These are phyloP conservation scores for Baryphthengus martii DNA, from an alignment of 2,113 vertebrate species.

Conservation along the genomic window DNA sequence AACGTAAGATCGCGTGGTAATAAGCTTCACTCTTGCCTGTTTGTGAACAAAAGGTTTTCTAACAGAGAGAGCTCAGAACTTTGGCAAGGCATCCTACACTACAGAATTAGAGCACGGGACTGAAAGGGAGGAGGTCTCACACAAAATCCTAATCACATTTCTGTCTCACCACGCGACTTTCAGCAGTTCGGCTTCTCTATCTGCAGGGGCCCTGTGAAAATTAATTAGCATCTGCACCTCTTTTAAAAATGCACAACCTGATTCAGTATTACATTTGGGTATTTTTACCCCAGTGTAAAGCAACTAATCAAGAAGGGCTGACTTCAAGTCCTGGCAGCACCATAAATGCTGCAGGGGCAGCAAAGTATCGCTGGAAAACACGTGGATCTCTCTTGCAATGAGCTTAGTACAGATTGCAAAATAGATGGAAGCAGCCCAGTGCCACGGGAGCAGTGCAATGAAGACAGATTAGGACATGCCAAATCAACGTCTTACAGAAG, in stretches of 20 bases:
- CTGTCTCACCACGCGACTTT: not conserved
- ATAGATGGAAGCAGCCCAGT: not conserved
- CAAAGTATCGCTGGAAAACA: not conserved
- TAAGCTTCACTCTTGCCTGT: not conserved
- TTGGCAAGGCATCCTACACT: not conserved
- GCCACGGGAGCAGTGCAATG: not conserved
- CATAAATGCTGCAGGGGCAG: not conserved
- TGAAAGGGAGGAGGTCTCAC: not conserved
- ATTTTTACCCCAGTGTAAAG: not conserved
- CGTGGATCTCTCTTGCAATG: fast-evolving
- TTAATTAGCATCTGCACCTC: not conserved
- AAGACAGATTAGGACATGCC: not conserved
- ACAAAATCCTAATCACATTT: not conserved
- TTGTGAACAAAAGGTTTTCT: not conserved
- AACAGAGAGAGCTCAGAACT: not conserved
- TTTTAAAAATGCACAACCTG: not conserved
- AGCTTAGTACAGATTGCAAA: not conserved
- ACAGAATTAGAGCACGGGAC: not conserved
- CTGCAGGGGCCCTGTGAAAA: not conserved
- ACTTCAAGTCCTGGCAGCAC: not conserved
- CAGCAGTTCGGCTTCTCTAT: not conserved
- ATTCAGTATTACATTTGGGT: too few relatives aligned
- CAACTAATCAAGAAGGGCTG: not conserved
- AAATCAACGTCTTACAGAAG: not conserved
- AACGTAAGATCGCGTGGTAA: not conserved